Conservation (phyloP, 2,888 invertebrate species). For the Cantharis rustica region DNA sequence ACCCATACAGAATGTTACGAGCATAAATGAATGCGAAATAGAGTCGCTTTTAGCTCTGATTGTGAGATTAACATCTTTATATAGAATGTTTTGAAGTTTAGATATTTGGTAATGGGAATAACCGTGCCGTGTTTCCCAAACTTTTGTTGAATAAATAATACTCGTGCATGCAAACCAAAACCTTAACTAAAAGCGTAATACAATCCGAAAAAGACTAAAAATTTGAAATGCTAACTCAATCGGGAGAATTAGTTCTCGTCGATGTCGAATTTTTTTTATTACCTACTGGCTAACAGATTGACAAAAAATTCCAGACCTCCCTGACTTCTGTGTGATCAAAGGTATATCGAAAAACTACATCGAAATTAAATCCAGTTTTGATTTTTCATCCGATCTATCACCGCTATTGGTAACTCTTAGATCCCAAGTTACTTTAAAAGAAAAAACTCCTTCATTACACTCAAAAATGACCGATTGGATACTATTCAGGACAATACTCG, state of each 20-base stretch:
- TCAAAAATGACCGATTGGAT: too few species aligned
- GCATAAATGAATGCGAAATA: background rate
- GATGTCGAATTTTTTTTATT: too few species aligned
- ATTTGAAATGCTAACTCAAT: background rate
- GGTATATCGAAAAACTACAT: too few species aligned
- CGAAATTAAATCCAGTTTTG: too few species aligned
- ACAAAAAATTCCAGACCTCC: too few species aligned
- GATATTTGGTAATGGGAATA: background rate
- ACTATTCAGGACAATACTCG: too few species aligned
- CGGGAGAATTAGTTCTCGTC: background rate
- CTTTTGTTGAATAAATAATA: background rate
- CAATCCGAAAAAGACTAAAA: background rate
- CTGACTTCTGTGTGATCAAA: too few species aligned
- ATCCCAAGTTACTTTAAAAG: too few species aligned
- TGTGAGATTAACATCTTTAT: background rate
- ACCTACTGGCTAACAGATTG: too few species aligned
- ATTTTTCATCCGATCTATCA: too few species aligned
- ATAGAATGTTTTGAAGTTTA: background rate
- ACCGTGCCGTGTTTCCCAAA: background rate
- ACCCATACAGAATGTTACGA: background rate
- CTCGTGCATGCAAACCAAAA: background rate
- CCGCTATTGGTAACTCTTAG: too few species aligned
- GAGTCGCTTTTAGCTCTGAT: background rate
- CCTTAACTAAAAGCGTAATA: background rate
- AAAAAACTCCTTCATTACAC: too few species aligned